phyloP scores from a whole-genome alignment of 2,113 vertebrate species.

The Falcunculus frontatus region DNA sequence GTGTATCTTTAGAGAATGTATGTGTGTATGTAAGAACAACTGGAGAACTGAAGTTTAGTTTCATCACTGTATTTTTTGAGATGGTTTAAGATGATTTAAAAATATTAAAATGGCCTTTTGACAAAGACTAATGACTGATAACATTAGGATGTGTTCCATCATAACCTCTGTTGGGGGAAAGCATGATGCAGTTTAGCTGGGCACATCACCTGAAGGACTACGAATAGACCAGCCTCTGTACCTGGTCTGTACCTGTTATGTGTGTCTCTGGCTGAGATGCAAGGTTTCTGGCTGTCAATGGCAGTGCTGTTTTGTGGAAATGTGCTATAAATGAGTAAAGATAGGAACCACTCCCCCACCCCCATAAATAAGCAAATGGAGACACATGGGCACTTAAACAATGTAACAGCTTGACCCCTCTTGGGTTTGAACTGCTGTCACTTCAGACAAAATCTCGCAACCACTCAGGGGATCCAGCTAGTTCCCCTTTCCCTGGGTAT shows the following conservation, averaged over 20 bases:
- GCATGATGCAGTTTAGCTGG: neutral
- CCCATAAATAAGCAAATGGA: neutral
- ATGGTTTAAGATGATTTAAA: neutral
- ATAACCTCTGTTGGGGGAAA: neutral
- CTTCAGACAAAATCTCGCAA: neutral
- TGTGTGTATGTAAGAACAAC: neutral
- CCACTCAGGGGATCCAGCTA: neutral
- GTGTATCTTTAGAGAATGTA: neutral
- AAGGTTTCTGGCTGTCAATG: neutral
- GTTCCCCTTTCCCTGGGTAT: neutral
- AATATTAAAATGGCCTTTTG: neutral
- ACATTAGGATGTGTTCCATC: neutral
- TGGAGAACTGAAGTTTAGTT: neutral
- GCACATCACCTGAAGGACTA: neutral
- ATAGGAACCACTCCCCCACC: neutral
- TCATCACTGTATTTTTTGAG: neutral
- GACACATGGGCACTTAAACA: neutral
- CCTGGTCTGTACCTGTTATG: accelerated
- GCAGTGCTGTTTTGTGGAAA: neutral
- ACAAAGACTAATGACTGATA: neutral
- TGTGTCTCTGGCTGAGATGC: neutral
- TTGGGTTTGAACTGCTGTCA: neutral
- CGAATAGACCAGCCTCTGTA: neutral
- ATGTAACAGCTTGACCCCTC: neutral
- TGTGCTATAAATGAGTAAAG: neutral